phyloP scores from a whole-genome alignment of 1,140 invertebrate species.

The Asbolus verrucosus region DNA sequence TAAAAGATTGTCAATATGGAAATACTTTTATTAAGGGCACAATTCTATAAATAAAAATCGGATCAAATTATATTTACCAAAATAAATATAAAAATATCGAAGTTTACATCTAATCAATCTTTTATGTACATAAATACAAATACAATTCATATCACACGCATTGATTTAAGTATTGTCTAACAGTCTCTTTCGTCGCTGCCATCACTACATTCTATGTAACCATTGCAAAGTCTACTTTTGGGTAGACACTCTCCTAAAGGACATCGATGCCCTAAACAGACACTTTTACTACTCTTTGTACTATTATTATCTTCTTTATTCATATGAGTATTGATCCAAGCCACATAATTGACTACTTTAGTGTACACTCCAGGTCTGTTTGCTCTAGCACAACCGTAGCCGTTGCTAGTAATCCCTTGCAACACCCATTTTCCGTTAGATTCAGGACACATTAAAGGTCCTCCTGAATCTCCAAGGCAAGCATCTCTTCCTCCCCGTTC shows the following conservation, averaged over 20 bases:
- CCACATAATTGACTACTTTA: slow-evolving; percentile 82
- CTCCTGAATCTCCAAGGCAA: slow-evolving; percentile 77
- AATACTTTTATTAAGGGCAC: slow-evolving; percentile 10
- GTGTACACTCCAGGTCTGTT: slow-evolving; percentile 91
- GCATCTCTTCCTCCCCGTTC: slow-evolving; percentile 68
- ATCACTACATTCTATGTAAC: slow-evolving; percentile 81
- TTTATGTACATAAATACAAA: slow-evolving; percentile 37
- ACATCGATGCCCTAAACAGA: slow-evolving; percentile 78
- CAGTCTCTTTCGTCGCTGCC: slow-evolving; percentile 77
- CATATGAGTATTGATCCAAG: slow-evolving; percentile 74
- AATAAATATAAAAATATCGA: slow-evolving; percentile 37
- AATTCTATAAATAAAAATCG: slow-evolving; percentile 11
- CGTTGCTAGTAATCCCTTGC: slow-evolving; percentile 80
- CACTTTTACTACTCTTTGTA: slow-evolving; percentile 61
- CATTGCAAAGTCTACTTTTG: slow-evolving; percentile 78
- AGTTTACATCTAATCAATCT: slow-evolving; percentile 8
- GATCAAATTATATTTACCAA: background rate
- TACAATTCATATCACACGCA: slow-evolving; percentile 30
- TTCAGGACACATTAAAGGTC: slow-evolving; percentile 69
- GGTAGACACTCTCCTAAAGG: slow-evolving; percentile 81
- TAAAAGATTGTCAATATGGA: background rate
- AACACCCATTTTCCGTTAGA: slow-evolving; percentile 59
- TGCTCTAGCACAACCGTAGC: slow-evolving; percentile 86
- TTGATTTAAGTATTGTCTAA: slow-evolving; percentile 43
- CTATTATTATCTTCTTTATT: slow-evolving; percentile 42